Conservation (phyloP, 1,140 invertebrate genomes). For the Rhynchophorus ferrugineus region DNA sequence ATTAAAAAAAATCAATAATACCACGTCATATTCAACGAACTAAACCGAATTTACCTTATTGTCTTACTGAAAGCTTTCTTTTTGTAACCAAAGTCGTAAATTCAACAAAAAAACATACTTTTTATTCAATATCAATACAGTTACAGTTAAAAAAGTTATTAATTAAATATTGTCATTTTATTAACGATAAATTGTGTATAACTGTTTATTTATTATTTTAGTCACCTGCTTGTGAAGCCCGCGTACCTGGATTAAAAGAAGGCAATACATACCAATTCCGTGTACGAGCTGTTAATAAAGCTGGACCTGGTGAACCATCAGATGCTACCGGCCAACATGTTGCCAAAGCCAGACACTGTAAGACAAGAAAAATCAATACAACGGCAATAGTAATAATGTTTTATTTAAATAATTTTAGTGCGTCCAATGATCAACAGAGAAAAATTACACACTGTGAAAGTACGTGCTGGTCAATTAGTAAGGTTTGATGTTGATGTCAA, state of each 20-base stretch:
- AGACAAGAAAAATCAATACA: constrained; percentile 41
- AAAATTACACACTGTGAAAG: constrained; percentile 79
- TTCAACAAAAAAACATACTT: no score
- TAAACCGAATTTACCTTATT: no score
- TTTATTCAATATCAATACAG: no score
- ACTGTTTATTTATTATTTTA: no score
- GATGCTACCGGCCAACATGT: constrained; percentile 81
- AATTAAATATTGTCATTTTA: no score
- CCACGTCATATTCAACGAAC: no score
- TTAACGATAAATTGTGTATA: no score
- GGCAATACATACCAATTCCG: constrained; percentile 91
- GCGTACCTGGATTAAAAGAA: constrained; percentile 80
- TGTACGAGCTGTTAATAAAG: constrained; percentile 88
- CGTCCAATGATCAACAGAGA: constrained; percentile 88
- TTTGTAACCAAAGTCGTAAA: no score
- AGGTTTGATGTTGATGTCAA: constrained; percentile 91
- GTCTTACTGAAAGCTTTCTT: no score
- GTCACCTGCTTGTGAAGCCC: constrained; percentile 72
- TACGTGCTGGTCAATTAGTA: constrained; percentile 84
- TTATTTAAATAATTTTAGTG: constrained; percentile 50
- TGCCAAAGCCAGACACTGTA: constrained; percentile 83
- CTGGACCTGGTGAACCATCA: constrained; percentile 82
- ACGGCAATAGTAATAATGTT: neutral
- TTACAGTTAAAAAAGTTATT: no score
- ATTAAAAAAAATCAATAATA: no score